phyloP scores from a whole-genome alignment of 1,140 invertebrate genomes.

The Rhopalosiphum padi region DNA sequence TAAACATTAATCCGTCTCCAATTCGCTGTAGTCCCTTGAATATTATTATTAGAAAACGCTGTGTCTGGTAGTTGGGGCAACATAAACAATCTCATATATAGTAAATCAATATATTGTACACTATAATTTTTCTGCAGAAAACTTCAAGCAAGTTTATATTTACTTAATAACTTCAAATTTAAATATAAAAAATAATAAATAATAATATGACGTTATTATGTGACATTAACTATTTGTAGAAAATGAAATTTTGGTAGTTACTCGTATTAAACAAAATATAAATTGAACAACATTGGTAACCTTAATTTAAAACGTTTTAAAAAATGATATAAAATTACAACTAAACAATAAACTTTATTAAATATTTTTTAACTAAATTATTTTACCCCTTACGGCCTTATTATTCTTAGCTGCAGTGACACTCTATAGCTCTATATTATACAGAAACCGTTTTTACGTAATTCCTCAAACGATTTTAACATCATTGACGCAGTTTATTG shows the following conservation, averaged over 20 bases:
- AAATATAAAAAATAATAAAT: background rate
- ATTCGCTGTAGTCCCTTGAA: background rate
- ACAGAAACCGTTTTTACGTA: background rate
- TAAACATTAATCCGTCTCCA: conserved; percentile 53
- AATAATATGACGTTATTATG: background rate
- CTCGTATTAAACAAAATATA: background rate
- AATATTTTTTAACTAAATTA: background rate
- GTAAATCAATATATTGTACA: background rate
- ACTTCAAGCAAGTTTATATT: background rate
- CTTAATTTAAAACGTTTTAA: background rate
- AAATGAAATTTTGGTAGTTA: background rate
- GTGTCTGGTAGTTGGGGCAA: background rate
- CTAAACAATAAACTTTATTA: background rate
- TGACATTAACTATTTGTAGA: background rate
- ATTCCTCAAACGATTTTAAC: conserved; percentile 41
- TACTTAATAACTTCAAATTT: background rate
- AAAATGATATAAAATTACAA: background rate
- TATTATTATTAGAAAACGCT: conserved; percentile 37
- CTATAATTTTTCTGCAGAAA: background rate
- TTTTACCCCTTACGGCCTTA: background rate
- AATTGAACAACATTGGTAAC: no score
- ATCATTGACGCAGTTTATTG: background rate
- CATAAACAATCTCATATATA: background rate
- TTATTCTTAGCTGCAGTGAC: background rate
- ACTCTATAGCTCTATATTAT: background rate